Evolutionary conservation across 2,797 vertebrate species (phyloP).

Genomic region (Australoheros facetus): DNA sequence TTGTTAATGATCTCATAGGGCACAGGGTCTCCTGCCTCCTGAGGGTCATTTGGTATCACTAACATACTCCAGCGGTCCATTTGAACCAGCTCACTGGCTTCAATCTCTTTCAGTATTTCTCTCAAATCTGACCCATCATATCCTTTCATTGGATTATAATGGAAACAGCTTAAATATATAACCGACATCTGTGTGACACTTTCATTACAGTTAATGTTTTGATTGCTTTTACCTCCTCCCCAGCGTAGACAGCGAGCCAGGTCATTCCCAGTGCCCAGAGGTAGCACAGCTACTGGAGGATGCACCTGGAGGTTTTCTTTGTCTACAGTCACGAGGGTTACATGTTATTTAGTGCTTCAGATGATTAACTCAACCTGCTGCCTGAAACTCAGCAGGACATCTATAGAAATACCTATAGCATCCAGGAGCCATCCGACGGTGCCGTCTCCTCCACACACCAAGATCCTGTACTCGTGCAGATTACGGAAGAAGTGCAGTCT

Average conservation of each 20-base stretch:
- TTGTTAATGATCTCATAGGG: constrained; percentile 96
- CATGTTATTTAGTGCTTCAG: neutral
- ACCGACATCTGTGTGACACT: neutral
- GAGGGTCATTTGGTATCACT: constrained; percentile 83
- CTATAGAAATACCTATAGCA: constrained; percentile 84
- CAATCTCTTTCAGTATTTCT: constrained; percentile 88
- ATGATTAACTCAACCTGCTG: neutral
- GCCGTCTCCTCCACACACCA: constrained; percentile 94
- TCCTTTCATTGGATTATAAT: constrained; percentile 70
- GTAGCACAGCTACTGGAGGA: constrained; percentile 90
- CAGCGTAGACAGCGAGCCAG: constrained; percentile 93
- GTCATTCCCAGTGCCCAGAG: constrained; percentile 94
- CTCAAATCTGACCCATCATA: constrained; percentile 90
- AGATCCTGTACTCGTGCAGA: constrained; percentile 84
- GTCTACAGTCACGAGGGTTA: constrained; percentile 78
- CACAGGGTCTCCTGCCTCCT: constrained; percentile 88
- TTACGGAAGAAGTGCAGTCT: constrained; percentile 91
- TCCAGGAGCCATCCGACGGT: constrained; percentile 96
- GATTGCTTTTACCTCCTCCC: constrained; percentile 89
- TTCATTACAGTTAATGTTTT: neutral
- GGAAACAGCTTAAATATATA: neutral
- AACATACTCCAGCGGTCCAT: constrained; percentile 92
- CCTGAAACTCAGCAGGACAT: constrained; percentile 21
- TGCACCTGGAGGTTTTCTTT: constrained; percentile 82
- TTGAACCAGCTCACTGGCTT: constrained; percentile 75